Base-by-base conservation (phyloP, 1,140 invertebrate species). In the Ceratina australensis region DNA sequence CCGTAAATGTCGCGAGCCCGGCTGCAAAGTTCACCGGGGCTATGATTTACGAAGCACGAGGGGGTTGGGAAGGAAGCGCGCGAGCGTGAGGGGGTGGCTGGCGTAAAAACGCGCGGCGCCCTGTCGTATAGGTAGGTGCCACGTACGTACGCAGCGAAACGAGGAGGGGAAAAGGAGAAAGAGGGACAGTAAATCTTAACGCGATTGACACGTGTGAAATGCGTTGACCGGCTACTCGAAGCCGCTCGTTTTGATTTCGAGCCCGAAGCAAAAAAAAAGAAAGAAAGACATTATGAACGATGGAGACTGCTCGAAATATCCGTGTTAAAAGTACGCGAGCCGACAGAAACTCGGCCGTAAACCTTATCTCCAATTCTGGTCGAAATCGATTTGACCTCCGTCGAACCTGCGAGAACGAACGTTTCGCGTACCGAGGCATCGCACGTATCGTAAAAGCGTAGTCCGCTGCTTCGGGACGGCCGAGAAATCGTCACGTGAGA, bases 361-460 rank as follows among this genome's bases (percentile, higher is more conserved):
- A 89, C 78, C 81, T 87, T 87, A 85, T 89, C 86, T 88, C 81
- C 87, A 87, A 89, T 90, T 89, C 85, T 81, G 61, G 64, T 69
- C 84, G 79, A 88, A 90, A 89, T 89, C 85, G 85, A 89, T 87
- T 89, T 89, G 86, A 90, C 87, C 88, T 74, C 80, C 79, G 73
- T 64, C 79, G 81, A 79, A 71, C 73, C 33, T 60, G 26, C 50
- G 71, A 26, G 52, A 15, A 18, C 47, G 18, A 47, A 16, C 47
- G 5, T 49, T 65, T 57, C 57, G 42, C 73, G 42, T 42, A n/a
- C 28, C 22, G 7, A 0, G 12, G 24, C 18, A 15, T 33, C 33
- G 33, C 33, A 7, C 33, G 20, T 52, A 71, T 47, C 66, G 57
- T 71, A 77, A 75, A 75, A 42, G 47, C 56, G 7, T 61, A 28